Base-by-base conservation (phyloP, 2,113 vertebrate genomes). In the Helogale parvula region DNA sequence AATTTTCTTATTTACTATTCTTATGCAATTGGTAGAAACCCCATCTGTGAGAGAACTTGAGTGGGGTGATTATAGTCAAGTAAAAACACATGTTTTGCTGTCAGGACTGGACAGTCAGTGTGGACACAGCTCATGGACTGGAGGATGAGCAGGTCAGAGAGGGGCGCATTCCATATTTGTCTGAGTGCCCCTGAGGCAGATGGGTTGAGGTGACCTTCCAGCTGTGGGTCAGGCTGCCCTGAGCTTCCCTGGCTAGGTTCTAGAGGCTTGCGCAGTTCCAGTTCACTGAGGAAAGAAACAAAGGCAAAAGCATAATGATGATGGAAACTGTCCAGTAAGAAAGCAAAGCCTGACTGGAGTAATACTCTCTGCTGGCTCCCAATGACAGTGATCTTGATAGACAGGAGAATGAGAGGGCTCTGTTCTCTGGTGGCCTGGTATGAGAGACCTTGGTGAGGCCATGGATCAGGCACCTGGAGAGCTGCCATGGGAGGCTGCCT, bases 401-500 rank as follows among this genome's bases (percentile, higher is more conserved):
- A 96, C 97, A 94, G 96, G 85, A 96, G 96, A 92, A 97, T 72
- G 87, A 83, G 84, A 97, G 97, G 96, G 94, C 93, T 95, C 96
- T 69, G n/a, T 83, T 8, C 65, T 66, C 47, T 84, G 77, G 92
- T 87, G 92, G 96, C 94, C 23, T 82, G 96, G 90, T 88, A 63
- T 65, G 74, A 97, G 96, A 93, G 96, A 98, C 66, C 66, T 86
- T 83, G 97, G 95, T 97, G 98, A 98, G 95, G 97, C 98, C 92
- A 94, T 97, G 98, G 94, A 98, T 87, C 85, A 98, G 94, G 97
- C 86, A 83, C 93, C 93, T 90, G 94, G 97, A 95, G 97, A 98
- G 97, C 92, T 81, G 74, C 97, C 95, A 2, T 95, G 96, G 90
- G 98, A 98, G 97, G 97, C 92, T 94, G 95, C 97, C 94, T 97